Conservation (phyloP, 1,140 invertebrate species). For the Potamilus streckersoni region DNA sequence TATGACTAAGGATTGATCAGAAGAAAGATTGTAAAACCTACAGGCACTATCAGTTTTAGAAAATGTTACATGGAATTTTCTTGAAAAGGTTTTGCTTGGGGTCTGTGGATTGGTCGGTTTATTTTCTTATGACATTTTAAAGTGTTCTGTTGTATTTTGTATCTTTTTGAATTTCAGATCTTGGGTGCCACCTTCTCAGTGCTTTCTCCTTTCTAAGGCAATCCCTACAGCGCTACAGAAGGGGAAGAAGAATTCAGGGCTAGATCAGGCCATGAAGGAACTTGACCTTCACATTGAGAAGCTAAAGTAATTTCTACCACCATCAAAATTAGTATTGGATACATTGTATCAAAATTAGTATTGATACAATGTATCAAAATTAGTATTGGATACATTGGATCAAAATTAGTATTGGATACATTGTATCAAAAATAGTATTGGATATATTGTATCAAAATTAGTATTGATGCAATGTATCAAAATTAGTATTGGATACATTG, state of each 20-base stretch:
- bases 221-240: conserved; percentile 73
- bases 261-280: conserved; percentile 78
- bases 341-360: background rate
- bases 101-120: background rate
- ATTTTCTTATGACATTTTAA: background rate
- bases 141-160: background rate
- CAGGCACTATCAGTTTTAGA: too few relatives aligned
- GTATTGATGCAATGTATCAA: too few relatives aligned
- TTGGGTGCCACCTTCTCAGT: conserved; percentile 87
- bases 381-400: background rate
- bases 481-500: too few relatives aligned
- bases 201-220: conserved; percentile 82
- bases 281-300: conserved; percentile 81
- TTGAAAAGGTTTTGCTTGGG: background rate
- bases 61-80: too few relatives aligned
- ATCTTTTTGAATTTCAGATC: conserved; percentile 70
- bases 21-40: too few relatives aligned
- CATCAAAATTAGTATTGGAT: background rate
- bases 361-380: background rate
- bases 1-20: too few relatives aligned
- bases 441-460: too few relatives aligned
- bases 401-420: background rate
- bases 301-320: conserved; percentile 69
- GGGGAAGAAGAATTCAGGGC: conserved; percentile 73
- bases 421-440: too few relatives aligned